Conservation (phyloP, 2,888 invertebrate genomes). For the Melinopterus prodromus region DNA sequence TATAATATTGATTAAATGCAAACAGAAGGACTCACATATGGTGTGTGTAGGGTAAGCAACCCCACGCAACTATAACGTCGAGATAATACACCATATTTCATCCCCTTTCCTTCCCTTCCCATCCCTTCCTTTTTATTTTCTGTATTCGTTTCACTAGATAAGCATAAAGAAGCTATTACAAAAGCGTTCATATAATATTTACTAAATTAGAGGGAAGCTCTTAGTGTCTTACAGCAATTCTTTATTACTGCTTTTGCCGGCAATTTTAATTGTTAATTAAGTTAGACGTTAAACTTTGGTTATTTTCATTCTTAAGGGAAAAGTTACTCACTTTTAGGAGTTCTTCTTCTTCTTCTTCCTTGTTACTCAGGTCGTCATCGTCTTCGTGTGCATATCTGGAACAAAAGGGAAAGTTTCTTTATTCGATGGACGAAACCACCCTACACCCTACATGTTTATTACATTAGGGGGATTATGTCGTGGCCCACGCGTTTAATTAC, state of each 20-base stretch:
- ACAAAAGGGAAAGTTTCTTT: constrained; percentile 22
- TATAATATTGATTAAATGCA: constrained; percentile 32
- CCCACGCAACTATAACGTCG: constrained; percentile 27
- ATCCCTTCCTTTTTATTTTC: constrained; percentile 11
- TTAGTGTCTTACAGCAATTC: not conserved
- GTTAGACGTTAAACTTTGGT: not conserved
- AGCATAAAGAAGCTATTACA: constrained; percentile 50
- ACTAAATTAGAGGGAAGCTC: constrained; percentile 45
- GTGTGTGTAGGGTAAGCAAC: constrained; percentile 14
- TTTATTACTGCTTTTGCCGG: constrained; percentile 11
- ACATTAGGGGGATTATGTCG: constrained; percentile 15
- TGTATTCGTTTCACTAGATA: constrained; percentile 40
- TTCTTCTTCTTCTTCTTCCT: not conserved
- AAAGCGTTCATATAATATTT: constrained; percentile 53
- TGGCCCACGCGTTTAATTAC: constrained; percentile 21
- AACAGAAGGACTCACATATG: constrained; percentile 32
- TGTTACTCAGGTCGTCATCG: constrained; percentile 18
- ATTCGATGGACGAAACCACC: constrained; percentile 13
- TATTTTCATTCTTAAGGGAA: not conserved
- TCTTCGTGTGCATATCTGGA: constrained; percentile 16
- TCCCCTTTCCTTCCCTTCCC: not conserved
- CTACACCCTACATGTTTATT: constrained; percentile 21
- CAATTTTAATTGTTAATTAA: constrained; percentile 29
- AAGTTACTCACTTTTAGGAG: constrained; percentile 23
- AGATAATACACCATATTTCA: constrained; percentile 33